Evolutionary conservation across 2,113 vertebrate genomes (phyloP).

Genomic region (Pantherophis guttatus): DNA sequence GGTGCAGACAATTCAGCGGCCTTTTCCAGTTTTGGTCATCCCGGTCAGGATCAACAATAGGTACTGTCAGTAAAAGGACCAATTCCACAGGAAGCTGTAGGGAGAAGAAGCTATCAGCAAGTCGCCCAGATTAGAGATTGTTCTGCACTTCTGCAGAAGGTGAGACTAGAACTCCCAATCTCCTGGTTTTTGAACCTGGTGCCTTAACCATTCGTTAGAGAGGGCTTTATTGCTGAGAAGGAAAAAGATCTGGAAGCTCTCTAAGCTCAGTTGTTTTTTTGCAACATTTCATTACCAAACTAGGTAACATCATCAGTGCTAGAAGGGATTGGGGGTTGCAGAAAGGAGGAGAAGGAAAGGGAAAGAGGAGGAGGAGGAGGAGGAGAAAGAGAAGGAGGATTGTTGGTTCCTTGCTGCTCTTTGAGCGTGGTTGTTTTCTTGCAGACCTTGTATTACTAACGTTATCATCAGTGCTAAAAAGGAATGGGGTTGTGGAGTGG

Average conservation of each 20-base stretch:
- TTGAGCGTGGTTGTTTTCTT: neutral
- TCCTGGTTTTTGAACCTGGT: neutral
- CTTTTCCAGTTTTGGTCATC: slow-evolving; percentile 93
- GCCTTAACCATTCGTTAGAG: neutral
- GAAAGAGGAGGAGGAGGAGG: too few relatives aligned
- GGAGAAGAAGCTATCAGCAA: neutral
- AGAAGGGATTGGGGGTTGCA: too few relatives aligned
- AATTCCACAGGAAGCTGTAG: slow-evolving; percentile 83
- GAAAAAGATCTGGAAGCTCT: neutral
- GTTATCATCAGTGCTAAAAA: too few relatives aligned
- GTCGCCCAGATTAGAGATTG: neutral
- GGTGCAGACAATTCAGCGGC: slow-evolving; percentile 91
- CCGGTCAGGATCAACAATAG: slow-evolving; percentile 86
- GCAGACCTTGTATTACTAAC: neutral
- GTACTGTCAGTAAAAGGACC: slow-evolving; percentile 84
- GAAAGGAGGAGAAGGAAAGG: too few relatives aligned
- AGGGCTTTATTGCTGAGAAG: neutral
- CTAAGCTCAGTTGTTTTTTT: too few relatives aligned
- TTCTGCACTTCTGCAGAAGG: neutral
- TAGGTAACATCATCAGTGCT: neutral
- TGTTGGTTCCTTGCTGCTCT: neutral
- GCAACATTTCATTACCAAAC: too few relatives aligned
- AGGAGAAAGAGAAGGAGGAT: neutral
- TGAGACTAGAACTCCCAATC: neutral
- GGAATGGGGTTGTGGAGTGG: too few relatives aligned